phyloP scores from a whole-genome alignment of 1,140 invertebrate species.

The Calosoma granatense region DNA sequence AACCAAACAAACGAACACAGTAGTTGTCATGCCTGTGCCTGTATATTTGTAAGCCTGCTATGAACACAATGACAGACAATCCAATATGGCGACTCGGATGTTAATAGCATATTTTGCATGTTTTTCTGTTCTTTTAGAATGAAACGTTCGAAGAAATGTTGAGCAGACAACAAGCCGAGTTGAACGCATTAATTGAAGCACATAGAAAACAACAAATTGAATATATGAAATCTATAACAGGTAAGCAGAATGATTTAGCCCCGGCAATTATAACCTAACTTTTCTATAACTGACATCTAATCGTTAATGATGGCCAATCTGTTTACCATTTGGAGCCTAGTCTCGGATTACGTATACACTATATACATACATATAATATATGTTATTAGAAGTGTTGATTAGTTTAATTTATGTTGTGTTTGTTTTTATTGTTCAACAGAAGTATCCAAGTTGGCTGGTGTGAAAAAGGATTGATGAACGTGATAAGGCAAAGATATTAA shows the following conservation, averaged over 20 bases:
- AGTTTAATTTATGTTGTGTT: not conserved
- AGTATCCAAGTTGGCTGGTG: not conserved
- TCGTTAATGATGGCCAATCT: not conserved
- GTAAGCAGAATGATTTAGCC: conserved; percentile 1
- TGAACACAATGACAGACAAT: not conserved
- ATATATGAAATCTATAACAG: conserved; percentile 27
- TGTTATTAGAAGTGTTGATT: too few species aligned
- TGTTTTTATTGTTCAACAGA: not conserved
- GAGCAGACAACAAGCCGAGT: conserved; percentile 33
- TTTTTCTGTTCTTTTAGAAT: conserved; percentile 21
- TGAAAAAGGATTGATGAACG: not conserved
- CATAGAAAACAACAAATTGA: conserved; percentile 33
- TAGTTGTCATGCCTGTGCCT: conserved; percentile 1
- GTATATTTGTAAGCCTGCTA: conserved; percentile 4
- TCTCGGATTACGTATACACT: too few species aligned
- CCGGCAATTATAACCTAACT: too few species aligned
- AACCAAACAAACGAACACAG: too few species aligned
- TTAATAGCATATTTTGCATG: not conserved
- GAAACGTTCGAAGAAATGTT: conserved; percentile 35
- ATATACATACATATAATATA: too few species aligned
- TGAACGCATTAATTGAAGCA: conserved; percentile 34
- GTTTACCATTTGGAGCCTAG: too few species aligned
- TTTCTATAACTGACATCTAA: too few species aligned
- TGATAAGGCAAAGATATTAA: not conserved
- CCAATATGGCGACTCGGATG: not conserved